Percentiles rank a stretch among this genome's conserved stretches.
phyloP scores from a whole-genome alignment of 1,140 invertebrate species.

The Drosophila sturtevanti region DNA sequence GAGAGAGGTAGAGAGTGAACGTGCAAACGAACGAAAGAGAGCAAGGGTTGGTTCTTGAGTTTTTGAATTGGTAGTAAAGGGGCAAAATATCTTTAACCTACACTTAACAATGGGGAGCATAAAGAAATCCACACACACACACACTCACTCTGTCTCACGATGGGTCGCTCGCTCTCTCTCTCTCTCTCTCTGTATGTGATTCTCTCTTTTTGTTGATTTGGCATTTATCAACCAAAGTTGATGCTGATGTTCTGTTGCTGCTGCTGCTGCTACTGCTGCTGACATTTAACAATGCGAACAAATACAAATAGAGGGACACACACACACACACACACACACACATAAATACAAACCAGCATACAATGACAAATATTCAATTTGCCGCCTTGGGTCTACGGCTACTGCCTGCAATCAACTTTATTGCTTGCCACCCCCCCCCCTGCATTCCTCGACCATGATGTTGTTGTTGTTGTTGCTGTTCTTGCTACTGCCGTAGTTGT shows the following conservation, averaged over 20 bases:
- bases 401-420: conserved; percentile 71
- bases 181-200: background rate
- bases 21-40: conserved; percentile 9
- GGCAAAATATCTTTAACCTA: conserved; percentile 14
- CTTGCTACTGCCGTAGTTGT: conserved; percentile 37
- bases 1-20: background rate
- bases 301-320: conserved; percentile 50
- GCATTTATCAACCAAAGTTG: conserved; percentile 27
- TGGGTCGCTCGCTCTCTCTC: conserved; percentile 16
- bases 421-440: conserved; percentile 44
- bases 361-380: conserved; percentile 61
- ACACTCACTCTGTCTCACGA: background rate
- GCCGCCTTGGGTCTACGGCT: conserved; percentile 18
- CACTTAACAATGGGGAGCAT: conserved; percentile 58
- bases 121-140: conserved; percentile 13
- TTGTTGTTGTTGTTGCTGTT: conserved; percentile 33
- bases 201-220: background rate
- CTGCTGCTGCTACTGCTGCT: conserved; percentile 30
- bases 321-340: conserved; percentile 18
- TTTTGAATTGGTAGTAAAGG: conserved; percentile 1
- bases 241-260: conserved; percentile 11
- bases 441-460: too few relatives aligned
- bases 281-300: conserved; percentile 75
- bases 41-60: background rate
- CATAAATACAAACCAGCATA: conserved; percentile 19